Evolutionary conservation across 2,113 vertebrate genomes (phyloP).

Genomic region (Mola mola): DNA sequence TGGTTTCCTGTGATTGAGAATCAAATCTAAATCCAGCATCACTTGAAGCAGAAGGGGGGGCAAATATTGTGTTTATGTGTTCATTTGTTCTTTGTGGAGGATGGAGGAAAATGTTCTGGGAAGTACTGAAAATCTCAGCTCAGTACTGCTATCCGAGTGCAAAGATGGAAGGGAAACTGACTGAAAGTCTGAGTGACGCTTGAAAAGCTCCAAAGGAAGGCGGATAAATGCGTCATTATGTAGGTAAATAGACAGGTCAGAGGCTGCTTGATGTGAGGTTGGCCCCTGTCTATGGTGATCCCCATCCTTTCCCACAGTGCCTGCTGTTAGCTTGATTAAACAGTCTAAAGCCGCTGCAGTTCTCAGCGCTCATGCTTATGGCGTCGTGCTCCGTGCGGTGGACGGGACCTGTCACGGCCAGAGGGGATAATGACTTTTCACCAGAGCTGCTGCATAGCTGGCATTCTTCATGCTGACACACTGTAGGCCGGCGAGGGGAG

Average conservation of each 20-base stretch:
- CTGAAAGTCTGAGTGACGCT: constrained; percentile 51
- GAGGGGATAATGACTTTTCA: constrained; percentile 74
- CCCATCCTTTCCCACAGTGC: constrained; percentile 44
- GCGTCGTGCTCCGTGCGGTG: constrained; percentile 33
- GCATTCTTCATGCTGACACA: constrained; percentile 71
- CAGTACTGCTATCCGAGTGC: background rate
- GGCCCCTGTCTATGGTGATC: constrained; percentile 10
- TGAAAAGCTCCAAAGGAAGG: background rate
- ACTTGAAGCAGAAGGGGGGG: background rate
- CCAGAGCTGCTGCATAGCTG: constrained; percentile 69
- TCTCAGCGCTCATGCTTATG: constrained; percentile 17
- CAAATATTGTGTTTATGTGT: background rate
- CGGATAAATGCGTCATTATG: constrained; percentile 13
- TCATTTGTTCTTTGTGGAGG: constrained; percentile 20
- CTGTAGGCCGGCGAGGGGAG: constrained; percentile 32
- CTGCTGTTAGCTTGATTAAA: constrained; percentile 65
- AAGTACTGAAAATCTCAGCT: constrained; percentile 41
- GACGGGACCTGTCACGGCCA: constrained; percentile 58
- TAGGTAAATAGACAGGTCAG: constrained; percentile 28
- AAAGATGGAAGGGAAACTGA: constrained; percentile 54
- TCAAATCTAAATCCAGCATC: constrained; percentile 10
- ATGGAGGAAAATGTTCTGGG: constrained; percentile 3
- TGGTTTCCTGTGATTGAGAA: constrained; percentile 22
- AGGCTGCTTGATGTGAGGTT: constrained; percentile 3
- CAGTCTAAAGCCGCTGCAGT: constrained; percentile 9